Evolutionary conservation across 2,797 vertebrate genomes (phyloP), one percentile per base, ranked within the genome.

Genomic region (Morelia viridis): DNA sequence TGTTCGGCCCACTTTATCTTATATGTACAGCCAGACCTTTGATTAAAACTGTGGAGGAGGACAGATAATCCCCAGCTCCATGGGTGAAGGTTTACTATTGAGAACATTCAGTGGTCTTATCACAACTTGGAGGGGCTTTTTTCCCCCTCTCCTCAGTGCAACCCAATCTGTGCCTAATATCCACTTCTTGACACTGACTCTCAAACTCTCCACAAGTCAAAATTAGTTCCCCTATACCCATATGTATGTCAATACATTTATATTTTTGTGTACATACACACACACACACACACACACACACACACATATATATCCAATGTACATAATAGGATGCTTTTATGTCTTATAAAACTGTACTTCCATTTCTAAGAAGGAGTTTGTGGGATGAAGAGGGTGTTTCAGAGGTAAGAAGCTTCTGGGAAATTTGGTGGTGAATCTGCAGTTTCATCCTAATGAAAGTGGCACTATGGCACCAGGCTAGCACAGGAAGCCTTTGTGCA

Each of bases 221-320:
- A 95, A 94, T 76, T 87, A 93, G 92, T 90, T 96, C 91, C 62
- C 83, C 94, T 91, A 94, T 93, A 95, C 90, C 95, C 56, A 87
- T 64, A 64, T 65, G 24, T 87, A 28, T 92, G 1, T 94, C 76
- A 57, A 91, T 80, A 65, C 85, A 46, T 62, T 22, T 41, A 50
- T n/a, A 50, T 31, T 11, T 5, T 31, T 26, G 15, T 90, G 85
- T 56, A 95, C 91, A 94, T 93, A 88, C 92, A 91, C 68, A 68
- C 88, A 76, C 92, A 92, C 76, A 53, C 97, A 96, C 97, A 97
- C 89, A 97, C 96, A 97, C 97, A 97, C 89, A 97, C 96, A 97
- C 1, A 53, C 1, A 53, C 1, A 88, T 92, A 92, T 71, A 65
- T 83, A 60, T 80, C 68, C 93, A 0, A 31, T 97, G 96, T 97